Conservation (phyloP, 2,113 vertebrate species). For the Tautogolabrus adspersus region DNA sequence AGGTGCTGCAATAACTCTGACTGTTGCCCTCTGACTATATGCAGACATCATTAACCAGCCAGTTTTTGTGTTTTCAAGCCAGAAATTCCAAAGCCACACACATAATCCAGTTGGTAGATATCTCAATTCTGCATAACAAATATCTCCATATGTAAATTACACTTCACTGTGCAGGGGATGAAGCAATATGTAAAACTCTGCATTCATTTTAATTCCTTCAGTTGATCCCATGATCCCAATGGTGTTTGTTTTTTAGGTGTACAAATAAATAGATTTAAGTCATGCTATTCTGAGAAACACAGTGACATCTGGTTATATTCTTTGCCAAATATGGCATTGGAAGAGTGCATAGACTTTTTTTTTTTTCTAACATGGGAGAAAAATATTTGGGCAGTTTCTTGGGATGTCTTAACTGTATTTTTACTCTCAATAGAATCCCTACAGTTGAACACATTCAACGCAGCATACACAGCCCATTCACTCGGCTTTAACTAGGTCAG, state of each 20-base stretch:
- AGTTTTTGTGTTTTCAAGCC: neutral
- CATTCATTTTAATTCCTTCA: neutral
- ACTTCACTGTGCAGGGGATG: neutral
- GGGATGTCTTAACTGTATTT: neutral
- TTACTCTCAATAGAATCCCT: too few relatives aligned
- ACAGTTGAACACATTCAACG: neutral
- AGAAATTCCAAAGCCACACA: neutral
- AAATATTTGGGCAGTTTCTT: neutral
- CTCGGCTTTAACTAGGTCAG: slow-evolving; percentile 72
- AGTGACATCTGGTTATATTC: neutral
- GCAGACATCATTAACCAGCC: neutral
- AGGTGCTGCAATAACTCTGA: too few relatives aligned
- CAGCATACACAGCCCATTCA: slow-evolving; percentile 51
- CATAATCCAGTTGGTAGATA: neutral
- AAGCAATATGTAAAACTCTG: neutral
- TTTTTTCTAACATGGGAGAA: neutral
- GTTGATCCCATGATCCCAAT: neutral
- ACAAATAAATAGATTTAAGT: neutral
- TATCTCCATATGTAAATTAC: neutral
- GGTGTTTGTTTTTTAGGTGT: neutral
- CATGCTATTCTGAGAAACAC: neutral
- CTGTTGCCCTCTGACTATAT: neutral
- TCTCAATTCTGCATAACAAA: neutral
- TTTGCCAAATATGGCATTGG: neutral
- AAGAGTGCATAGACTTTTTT: neutral